A percentile compares a stretch with the other conserved stretches of the same genome.
These are phyloP conservation scores for Anthophora plumipes DNA, from an alignment of 2,888 invertebrate genomes.

Conservation along the genomic window DNA sequence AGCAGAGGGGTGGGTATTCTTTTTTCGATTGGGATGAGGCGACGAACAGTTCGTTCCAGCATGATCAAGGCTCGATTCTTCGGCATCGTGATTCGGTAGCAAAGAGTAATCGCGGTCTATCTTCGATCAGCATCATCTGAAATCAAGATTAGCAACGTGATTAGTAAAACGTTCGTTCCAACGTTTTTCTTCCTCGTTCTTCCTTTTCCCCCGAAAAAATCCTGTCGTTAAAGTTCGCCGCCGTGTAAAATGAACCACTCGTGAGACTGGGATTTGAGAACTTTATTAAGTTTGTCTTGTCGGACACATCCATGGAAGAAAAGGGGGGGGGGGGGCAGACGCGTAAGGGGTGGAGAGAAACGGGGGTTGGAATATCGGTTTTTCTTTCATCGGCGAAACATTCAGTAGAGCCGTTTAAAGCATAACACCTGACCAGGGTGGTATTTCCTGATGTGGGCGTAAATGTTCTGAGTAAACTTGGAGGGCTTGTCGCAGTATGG, in stretches of 20 bases:
- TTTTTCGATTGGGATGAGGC: too few relatives aligned
- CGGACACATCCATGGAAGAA: constrained; percentile 19
- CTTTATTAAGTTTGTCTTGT: constrained; percentile 47
- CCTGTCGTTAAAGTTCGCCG: too few relatives aligned
- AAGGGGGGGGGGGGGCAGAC: too few relatives aligned
- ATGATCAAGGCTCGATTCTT: too few relatives aligned
- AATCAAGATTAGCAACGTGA: constrained; percentile 26
- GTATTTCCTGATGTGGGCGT: constrained; percentile 76
- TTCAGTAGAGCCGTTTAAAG: constrained; percentile 71
- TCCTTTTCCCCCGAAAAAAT: neutral
- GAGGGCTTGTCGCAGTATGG: constrained; percentile 79
- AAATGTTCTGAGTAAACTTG: constrained; percentile 77
- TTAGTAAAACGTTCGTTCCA: neutral
- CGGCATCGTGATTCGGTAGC: neutral
- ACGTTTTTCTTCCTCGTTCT: neutral
- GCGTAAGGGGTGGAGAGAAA: neutral
- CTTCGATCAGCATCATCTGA: constrained; percentile 21
- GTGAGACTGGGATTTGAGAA: constrained; percentile 15
- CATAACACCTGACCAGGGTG: constrained; percentile 70
- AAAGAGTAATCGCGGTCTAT: neutral
- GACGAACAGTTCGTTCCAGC: neutral
- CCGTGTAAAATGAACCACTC: constrained; percentile 30
- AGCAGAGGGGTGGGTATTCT: too few relatives aligned
- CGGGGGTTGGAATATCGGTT: too few relatives aligned
- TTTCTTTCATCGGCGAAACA: too few relatives aligned